A percentile compares a stretch with the other conserved stretches of the same genome.
phyloP scores from a whole-genome alignment of 2,797 vertebrate species.

The Brachymystax lenok region DNA sequence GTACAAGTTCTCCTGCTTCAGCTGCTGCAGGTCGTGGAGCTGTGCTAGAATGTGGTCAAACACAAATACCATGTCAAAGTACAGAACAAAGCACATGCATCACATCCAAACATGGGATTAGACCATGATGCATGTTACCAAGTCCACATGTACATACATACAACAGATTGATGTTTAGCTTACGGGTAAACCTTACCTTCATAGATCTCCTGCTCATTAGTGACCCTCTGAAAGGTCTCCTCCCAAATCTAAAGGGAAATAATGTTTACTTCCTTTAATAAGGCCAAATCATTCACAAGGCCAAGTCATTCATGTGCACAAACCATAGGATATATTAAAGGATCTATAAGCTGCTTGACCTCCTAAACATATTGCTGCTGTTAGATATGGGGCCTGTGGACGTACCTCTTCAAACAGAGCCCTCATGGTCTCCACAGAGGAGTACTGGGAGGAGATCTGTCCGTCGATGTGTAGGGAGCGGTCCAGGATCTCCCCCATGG shows the following conservation, averaged over 20 bases:
- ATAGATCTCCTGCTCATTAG: conserved; percentile 85
- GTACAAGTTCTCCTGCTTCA: conserved; percentile 82
- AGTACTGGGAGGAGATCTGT: conserved; percentile 75
- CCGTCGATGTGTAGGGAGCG: conserved; percentile 78
- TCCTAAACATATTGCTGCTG: conserved; percentile 72
- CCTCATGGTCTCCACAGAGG: conserved; percentile 76
- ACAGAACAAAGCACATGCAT: conserved; percentile 45
- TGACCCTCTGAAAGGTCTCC: conserved; percentile 82
- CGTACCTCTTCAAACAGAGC: conserved; percentile 80
- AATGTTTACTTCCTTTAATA: too few species aligned
- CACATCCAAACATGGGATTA: not conserved
- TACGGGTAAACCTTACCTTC: conserved; percentile 71
- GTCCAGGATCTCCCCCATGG: conserved; percentile 80
- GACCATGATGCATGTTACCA: not conserved
- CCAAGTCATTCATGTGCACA: too few species aligned
- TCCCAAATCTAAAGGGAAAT: conserved; percentile 79
- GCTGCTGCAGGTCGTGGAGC: conserved; percentile 81
- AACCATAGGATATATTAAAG: not conserved
- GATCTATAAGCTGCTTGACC: conserved; percentile 32
- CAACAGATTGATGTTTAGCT: not conserved
- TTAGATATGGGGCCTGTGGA: conserved; percentile 70
- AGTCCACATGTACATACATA: not conserved
- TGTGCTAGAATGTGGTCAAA: conserved; percentile 70
- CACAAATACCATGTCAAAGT: not conserved
- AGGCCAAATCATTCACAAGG: too few species aligned